Percentiles rank a stretch among this genome's conserved stretches.
phyloP scores from a whole-genome alignment of 2,113 vertebrate genomes.

The Anguilla japonica region DNA sequence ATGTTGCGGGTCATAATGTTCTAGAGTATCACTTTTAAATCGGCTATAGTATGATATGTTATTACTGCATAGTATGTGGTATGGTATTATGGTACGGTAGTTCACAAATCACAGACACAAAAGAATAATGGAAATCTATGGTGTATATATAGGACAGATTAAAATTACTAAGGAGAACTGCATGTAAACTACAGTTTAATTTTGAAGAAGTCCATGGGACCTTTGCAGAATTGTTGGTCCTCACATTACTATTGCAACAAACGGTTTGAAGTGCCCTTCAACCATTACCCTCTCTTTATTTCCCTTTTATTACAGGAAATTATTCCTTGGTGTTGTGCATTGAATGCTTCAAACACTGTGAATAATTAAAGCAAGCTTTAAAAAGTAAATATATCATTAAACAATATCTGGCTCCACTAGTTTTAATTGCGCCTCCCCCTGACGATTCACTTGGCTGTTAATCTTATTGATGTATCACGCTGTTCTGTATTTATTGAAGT shows the following conservation, averaged over 20 bases:
- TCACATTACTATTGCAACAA: background rate
- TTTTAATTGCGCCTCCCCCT: conserved; percentile 63
- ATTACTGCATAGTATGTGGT: no score
- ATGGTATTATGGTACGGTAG: no score
- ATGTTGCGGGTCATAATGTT: background rate
- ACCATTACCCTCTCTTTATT: background rate
- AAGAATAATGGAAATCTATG: no score
- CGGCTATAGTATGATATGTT: no score
- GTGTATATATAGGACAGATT: no score
- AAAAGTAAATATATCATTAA: conserved; percentile 73
- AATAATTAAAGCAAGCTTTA: conserved; percentile 68
- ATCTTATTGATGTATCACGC: conserved; percentile 57
- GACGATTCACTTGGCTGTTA: conserved; percentile 58
- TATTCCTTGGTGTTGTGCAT: conserved; percentile 48
- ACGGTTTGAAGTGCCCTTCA: background rate
- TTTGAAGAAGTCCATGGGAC: background rate
- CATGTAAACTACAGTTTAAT: no score
- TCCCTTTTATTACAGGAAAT: conserved; percentile 43
- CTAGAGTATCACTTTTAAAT: background rate
- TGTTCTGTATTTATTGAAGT: conserved; percentile 43
- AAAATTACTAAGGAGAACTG: no score
- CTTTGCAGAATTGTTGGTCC: background rate
- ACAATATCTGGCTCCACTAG: conserved; percentile 65
- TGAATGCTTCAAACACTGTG: conserved; percentile 45
- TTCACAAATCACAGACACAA: no score